Conservation (phyloP, 2,888 invertebrate species). For the Apocheima hispidaria region DNA sequence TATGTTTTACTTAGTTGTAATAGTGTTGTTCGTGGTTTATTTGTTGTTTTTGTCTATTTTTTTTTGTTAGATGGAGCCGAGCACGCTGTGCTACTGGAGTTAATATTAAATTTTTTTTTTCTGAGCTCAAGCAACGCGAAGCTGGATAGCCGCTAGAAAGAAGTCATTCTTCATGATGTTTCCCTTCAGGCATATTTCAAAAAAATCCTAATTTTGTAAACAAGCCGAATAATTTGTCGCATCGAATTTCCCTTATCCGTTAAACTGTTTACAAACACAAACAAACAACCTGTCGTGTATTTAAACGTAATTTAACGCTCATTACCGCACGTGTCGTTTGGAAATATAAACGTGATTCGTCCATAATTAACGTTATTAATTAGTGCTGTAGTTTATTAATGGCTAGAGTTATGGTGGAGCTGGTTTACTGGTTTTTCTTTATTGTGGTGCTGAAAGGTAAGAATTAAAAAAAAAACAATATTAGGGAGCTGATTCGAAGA, state of each 20-base stretch:
- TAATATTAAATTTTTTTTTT: no score
- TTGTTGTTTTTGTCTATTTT: no score
- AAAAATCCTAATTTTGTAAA: not conserved
- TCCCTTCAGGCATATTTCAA: no score
- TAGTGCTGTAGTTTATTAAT: not conserved
- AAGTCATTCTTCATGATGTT: no score
- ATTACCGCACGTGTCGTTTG: not conserved
- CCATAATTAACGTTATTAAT: not conserved
- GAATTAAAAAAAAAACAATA: no score
- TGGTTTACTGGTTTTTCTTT: not conserved
- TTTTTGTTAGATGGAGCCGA: no score
- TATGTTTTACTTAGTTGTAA: no score
- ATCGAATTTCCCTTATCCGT: not conserved
- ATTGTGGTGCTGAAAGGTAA: slow-evolving; percentile 3
- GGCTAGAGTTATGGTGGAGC: not conserved
- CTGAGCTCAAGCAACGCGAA: no score
- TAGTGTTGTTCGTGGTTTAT: no score
- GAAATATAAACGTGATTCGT: not conserved
- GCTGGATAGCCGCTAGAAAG: no score
- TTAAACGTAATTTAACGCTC: slow-evolving; percentile 1
- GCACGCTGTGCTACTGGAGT: no score
- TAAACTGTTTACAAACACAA: slow-evolving; percentile 1
- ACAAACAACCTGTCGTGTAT: not conserved
- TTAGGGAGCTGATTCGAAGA: no score
- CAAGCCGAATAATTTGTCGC: not conserved